Percentiles rank a stretch among this genome's conserved stretches.
These are phyloP conservation scores for Okamejei kenojei DNA, from an alignment of 2,797 vertebrate species.

Conservation along the genomic window DNA sequence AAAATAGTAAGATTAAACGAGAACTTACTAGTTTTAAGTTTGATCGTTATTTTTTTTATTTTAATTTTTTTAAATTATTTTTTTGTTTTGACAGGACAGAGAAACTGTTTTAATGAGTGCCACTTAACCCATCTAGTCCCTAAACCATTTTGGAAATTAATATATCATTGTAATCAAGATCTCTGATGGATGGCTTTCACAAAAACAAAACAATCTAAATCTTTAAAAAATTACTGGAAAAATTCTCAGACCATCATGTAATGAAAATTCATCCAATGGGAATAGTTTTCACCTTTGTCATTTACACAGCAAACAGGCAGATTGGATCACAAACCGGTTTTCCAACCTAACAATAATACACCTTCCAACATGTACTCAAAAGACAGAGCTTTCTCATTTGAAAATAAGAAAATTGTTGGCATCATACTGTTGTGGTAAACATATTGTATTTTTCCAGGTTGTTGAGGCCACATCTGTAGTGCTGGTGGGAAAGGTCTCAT, in stretches of 20 bases:
- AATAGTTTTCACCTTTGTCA: constrained; percentile 5
- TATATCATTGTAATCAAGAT: background rate
- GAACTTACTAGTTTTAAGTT: too few species aligned
- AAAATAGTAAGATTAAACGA: too few species aligned
- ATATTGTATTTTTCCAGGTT: constrained; percentile 7
- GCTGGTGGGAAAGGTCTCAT: background rate
- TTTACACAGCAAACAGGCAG: background rate
- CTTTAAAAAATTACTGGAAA: background rate
- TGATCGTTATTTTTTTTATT: too few species aligned
- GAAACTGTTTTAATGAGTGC: too few species aligned
- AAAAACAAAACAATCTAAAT: too few species aligned
- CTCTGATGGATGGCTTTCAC: background rate
- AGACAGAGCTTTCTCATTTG: background rate
- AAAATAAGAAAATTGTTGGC: background rate
- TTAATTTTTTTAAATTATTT: too few species aligned
- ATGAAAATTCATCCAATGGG: background rate
- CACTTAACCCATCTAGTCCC: too few species aligned
- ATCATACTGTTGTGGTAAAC: background rate
- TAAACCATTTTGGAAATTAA: background rate
- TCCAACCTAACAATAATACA: background rate
- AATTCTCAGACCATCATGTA: background rate
- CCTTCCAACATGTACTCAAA: background rate
- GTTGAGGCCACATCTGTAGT: background rate
- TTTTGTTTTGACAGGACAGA: too few species aligned
- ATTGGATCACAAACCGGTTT: background rate